Percentiles rank a stretch among this genome's conserved stretches.
Conservation (phyloP, 2,888 invertebrate species). For the Nymphalis c-album region DNA sequence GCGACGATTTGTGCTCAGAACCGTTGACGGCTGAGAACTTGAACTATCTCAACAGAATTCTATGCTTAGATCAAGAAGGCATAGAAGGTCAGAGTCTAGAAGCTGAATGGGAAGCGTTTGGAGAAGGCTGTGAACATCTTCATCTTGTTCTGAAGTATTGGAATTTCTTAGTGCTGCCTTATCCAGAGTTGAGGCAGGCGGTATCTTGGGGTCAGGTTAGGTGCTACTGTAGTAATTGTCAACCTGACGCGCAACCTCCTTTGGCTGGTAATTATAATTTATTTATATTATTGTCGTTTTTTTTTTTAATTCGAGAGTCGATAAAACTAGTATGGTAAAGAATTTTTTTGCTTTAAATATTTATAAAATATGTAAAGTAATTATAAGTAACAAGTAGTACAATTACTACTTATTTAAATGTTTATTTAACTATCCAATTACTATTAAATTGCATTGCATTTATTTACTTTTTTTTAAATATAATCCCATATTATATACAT, state of each 20-base stretch:
- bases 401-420: too few relatives aligned
- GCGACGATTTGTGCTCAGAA: slow-evolving; percentile 62
- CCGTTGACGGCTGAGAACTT: slow-evolving; percentile 59
- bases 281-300: not conserved
- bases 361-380: too few relatives aligned
- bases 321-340: not conserved
- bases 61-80: slow-evolving; percentile 58
- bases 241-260: slow-evolving; percentile 54
- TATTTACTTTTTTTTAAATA: too few relatives aligned
- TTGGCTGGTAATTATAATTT: slow-evolving; percentile 54
- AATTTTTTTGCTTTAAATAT: too few relatives aligned
- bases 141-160: slow-evolving; percentile 69
- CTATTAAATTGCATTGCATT: too few relatives aligned
- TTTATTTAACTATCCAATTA: too few relatives aligned
- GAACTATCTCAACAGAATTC: slow-evolving; percentile 60
- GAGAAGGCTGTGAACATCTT: slow-evolving; percentile 65
- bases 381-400: too few relatives aligned
- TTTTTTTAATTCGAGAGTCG: not conserved
- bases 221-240: slow-evolving; percentile 64
- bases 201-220: slow-evolving; percentile 67
- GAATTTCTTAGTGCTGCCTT: slow-evolving; percentile 62
- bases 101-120: slow-evolving; percentile 61
- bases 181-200: slow-evolving; percentile 62
- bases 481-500: not conserved
- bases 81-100: slow-evolving; percentile 56